Evolutionary conservation across 2,113 vertebrate species (phyloP), one percentile per base, ranked within the genome.

Genomic region (Pygoscelis antarcticus): DNA sequence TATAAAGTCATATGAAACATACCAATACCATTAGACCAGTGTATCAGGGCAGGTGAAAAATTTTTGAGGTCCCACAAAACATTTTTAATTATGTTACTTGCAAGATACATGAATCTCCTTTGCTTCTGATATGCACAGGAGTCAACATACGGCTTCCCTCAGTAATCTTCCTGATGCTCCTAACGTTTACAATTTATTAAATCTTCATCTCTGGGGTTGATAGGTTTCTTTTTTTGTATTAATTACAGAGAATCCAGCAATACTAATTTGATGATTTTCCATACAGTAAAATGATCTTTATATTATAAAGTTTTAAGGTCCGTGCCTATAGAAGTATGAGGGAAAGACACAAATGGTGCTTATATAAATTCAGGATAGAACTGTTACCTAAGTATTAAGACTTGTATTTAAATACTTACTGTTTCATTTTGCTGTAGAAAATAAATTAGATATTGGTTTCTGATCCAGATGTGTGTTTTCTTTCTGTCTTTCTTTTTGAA

Each of bases 281-380:
- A 21, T 40, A 23, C 13, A 25, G n/a, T 71, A 80, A n/a, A 52
- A 23, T 36, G 0, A 32, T 62, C 7, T 83, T 51, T 69, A 5
- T 85, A 20, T 32, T 72, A 27, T 11, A 77, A 72, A 72, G 4
- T 25, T 82, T 29, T 74, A 64, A 44, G 14, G 3, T 68, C 16
- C 0, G 0, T 46, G 26, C 19, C 29, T 74, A 3, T n/a, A 42
- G 32, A 84, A 42, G 13, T 57, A 74, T 19, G 29, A n/a, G 46
- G 46, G 81, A 83, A 57, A 80, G 17, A 23, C 13, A 65, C 5
- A n/a, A 66, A 34, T 27, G 1, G 16, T 81, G 9, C 22, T 60
- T 77, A 19, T 54, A 60, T 78, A 82, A 74, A 78, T 88, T 85
- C 36, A 78, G 23, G 20, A 40, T 64, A 77, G 89, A 69, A 26